Evolutionary conservation across 30 jellyfish, hydroid and myxozoan species (phyloP).

Genomic region (Pelagia noctiluca): DNA sequence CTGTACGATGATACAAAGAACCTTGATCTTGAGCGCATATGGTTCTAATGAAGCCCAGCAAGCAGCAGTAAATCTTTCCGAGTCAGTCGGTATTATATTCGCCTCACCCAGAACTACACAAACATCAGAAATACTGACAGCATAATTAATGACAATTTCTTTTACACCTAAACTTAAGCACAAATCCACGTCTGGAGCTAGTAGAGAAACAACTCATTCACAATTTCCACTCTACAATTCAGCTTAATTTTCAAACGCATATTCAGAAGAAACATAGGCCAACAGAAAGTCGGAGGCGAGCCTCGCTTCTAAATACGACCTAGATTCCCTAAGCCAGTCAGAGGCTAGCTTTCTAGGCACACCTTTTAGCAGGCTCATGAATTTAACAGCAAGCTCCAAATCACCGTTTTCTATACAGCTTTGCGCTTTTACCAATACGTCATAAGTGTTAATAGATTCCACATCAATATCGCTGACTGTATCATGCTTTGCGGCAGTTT

Average conservation of each 20-base stretch:
- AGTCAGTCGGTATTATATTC: too few species aligned
- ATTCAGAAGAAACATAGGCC: conserved; percentile 83
- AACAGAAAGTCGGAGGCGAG: conserved; percentile 76
- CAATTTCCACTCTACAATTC: too few species aligned
- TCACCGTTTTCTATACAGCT: conserved; percentile 78
- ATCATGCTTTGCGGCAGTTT: conserved; percentile 62
- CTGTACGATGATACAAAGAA: too few species aligned
- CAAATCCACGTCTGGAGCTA: too few species aligned
- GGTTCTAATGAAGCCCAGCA: too few species aligned
- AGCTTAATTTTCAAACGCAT: conserved; percentile 34
- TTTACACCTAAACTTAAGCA: too few species aligned
- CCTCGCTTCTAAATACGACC: conserved; percentile 85
- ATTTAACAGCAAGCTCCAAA: conserved; percentile 85
- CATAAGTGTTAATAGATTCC: conserved; percentile 70
- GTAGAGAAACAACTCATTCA: too few species aligned
- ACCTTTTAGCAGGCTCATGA: conserved; percentile 86
- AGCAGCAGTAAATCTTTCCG: too few species aligned
- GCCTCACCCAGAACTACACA: too few species aligned
- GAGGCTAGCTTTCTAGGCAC: conserved; percentile 79
- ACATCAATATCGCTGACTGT: conserved; percentile 66
- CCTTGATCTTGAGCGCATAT: too few species aligned
- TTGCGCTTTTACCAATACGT: conserved; percentile 91
- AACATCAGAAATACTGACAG: too few species aligned
- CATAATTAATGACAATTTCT: too few species aligned
- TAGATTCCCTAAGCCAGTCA: conserved; percentile 90